Base-by-base conservation (phyloP, 1,140 invertebrate genomes). In the Meloidogyne chitwoodi region DNA sequence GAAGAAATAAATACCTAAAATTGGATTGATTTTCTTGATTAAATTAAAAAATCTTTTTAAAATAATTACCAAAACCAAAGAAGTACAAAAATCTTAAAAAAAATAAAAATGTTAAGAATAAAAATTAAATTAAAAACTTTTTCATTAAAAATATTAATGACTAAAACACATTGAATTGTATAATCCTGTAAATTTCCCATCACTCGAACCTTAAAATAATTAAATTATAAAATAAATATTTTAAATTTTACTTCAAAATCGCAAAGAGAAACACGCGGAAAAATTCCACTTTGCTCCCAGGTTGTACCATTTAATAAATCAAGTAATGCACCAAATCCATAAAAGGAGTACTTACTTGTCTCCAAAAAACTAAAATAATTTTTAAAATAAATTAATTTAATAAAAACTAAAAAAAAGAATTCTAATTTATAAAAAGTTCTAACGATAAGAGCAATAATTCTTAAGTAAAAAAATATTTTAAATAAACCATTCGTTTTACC, bases 81-180 rank as follows among this genome's bases (percentile, higher is more conserved):
- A 12, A 72, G 41, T 11, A 88, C 48, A 22, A 26, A 22, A 69
- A 69, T 56, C 48, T 44, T 19, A 76, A 76, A 19, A 31, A 64
- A 24, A 73, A 27, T 70, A 22, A 63, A 14, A 8, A 31, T 29
- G 38, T 8, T 34, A 22, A 34, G 19, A 29, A 66, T 77, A 89
- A 79, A 56, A 90, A 90, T 77, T 67, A 89, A 88, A 68, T 89
- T 87, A 82, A 90, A 90, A 27, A 90, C 88, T 81, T 90, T 90
- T 79, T 90, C 89, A 79, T 90, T 89, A 80, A 90, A 89, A 27
- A 90, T 83, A 79, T 90, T 90, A 56, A 90, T 90, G 22, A 89
- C 88, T 71, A 90, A 87, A 16, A 89, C 89, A 79, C 89, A 90
- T 77, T 90, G 89, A 69, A 90, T 89, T 31, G 88, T 89, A 77